These are phyloP conservation scores for Dendrolimus pini DNA, from an alignment of 2,888 invertebrate genomes.

Conservation along the genomic window DNA sequence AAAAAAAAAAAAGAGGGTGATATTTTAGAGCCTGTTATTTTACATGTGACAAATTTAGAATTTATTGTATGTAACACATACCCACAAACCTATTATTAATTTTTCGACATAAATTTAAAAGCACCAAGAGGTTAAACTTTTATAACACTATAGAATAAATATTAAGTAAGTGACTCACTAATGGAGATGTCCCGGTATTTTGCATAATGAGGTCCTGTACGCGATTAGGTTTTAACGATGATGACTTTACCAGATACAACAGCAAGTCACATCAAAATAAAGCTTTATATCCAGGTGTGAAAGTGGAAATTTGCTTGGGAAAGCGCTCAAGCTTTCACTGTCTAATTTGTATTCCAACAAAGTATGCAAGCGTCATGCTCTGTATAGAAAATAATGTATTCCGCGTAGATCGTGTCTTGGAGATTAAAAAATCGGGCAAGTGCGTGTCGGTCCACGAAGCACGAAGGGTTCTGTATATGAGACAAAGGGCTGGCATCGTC, in stretches of 20 bases:
- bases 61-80: no score
- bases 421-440: constrained; percentile 39
- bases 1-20: no score
- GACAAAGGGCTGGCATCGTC: no score
- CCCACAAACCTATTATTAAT: no score
- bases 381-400: constrained; percentile 57
- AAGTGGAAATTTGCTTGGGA: constrained; percentile 16
- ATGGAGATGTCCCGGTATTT: constrained; percentile 45
- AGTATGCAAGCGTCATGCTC: constrained; percentile 51
- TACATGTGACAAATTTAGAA: no score
- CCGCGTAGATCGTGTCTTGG: constrained; percentile 28
- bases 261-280: constrained; percentile 16
- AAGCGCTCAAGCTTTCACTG: constrained; percentile 23
- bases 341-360: constrained; percentile 57
- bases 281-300: constrained; percentile 12
- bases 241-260: constrained; percentile 40
- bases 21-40: no score
- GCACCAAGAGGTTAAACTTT: no score
- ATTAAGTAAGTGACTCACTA: constrained; percentile 19
- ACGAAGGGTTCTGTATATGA: no score
- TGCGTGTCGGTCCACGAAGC: no score
- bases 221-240: constrained; percentile 69
- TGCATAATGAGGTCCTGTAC: constrained; percentile 64
- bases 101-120: no score
- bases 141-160: no score